Evolutionary conservation across 2,113 vertebrate species (phyloP).

Genomic region (Halichoerus grypus): DNA sequence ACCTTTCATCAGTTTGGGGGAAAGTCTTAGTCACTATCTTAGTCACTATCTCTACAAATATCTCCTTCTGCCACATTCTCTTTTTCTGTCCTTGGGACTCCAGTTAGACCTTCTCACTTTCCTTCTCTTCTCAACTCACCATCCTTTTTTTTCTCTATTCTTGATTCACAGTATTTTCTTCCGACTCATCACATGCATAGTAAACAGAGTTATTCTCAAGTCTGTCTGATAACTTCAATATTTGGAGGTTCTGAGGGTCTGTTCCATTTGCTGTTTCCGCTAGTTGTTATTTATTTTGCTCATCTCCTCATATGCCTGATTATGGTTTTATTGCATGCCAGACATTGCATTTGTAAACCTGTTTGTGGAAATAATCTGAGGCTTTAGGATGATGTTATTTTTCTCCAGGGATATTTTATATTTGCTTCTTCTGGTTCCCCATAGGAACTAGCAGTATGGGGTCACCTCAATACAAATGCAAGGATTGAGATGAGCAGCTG

Average conservation of each 20-base stretch:
- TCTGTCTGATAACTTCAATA: background rate
- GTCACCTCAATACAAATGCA: background rate
- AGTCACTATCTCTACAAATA: background rate
- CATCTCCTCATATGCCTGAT: background rate
- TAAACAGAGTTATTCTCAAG: background rate
- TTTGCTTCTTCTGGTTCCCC: background rate
- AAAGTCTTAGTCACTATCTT: background rate
- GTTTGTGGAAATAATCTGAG: background rate
- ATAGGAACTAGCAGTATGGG: background rate
- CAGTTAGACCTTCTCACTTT: background rate
- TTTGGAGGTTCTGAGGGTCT: background rate
- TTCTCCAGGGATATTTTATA: background rate
- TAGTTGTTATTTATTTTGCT: background rate
- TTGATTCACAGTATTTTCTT: conserved; percentile 20
- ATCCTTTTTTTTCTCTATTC: background rate
- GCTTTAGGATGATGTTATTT: background rate
- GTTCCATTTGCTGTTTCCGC: background rate
- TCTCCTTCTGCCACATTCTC: background rate
- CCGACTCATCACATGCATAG: background rate
- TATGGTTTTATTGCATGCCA: background rate
- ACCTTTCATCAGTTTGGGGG: background rate
- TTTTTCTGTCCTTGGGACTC: background rate
- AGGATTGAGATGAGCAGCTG: background rate
- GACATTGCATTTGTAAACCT: background rate
- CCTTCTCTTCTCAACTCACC: background rate